Base-by-base conservation (phyloP, 2,797 vertebrate genomes). In the Luscinia luscinia region DNA sequence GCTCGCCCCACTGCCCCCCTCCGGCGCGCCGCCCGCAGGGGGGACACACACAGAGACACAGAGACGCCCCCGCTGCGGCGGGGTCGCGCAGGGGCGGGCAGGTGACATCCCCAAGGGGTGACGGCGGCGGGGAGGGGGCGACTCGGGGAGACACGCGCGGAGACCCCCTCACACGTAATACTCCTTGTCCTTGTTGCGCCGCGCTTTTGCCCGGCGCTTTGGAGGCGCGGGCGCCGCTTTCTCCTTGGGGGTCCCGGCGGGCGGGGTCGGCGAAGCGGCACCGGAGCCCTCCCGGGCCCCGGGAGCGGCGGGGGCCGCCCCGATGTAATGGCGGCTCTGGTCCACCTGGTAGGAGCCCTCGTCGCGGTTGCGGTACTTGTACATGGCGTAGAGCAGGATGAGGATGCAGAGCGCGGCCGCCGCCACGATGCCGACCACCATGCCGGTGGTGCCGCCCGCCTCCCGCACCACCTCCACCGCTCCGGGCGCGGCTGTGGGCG, bases 171-270 rank as follows among this genome's bases (percentile, higher is more conserved):
- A 64, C 95, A 99, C 99, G 69, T 99, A 99, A 94, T 99, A 99
- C 94, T 99, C 99, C 96, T 99, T 99, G 98, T 99, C 99, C 95
- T 99, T 99, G 98, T 99, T 99, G 97, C 99, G 99, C 98, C 99
- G 99, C 96, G 98, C 98, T n/a, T 96, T 99, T 99, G 97, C 98
- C 98, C 95, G 98, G 97, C 90, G 98, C 98, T 96, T 99, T 99
- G 98, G 66, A 97, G 96, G 30, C 97, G 95, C 98, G 61, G 97
- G 96, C 19, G 98, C 97, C 94, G 98, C 98, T 97, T 99, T 99
- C 97, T 99, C 99, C 70, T 99, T 99, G 67, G 77, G 61, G n/a
- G 19, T 6, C 45, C 66, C 75, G 6, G 16, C 57, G 12, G 45
- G 51, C 32, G 54, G 82, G 24, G 36, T 49, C 19, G 36, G 51